A percentile compares a stretch with the other conserved stretches of the same genome.
Evolutionary conservation across 2,797 vertebrate genomes (phyloP).

Genomic region (Spinibarbus caldwelli): DNA sequence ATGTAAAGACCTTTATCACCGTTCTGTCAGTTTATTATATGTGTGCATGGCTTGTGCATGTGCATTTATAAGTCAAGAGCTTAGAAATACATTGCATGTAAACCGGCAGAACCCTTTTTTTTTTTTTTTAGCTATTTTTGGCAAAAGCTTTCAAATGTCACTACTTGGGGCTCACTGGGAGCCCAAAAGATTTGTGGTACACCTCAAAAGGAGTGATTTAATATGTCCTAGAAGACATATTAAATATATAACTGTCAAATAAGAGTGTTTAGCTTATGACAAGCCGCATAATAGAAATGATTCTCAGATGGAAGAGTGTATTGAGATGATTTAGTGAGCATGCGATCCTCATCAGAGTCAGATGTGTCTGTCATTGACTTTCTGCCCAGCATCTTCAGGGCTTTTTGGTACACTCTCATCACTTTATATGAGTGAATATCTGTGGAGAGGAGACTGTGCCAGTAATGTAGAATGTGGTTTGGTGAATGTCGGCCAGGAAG

Average conservation of each 20-base stretch:
- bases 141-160: not conserved
- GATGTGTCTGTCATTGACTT: not conserved
- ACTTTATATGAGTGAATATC: slow-evolving; percentile 3
- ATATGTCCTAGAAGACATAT: not conserved
- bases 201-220: not conserved
- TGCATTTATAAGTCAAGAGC: not conserved
- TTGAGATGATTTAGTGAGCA: not conserved
- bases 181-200: not conserved
- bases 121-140: not conserved
- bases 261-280: not conserved
- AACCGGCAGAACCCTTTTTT: not conserved
- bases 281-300: not conserved
- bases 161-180: not conserved
- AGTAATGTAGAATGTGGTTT: slow-evolving; percentile 32
- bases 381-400: not conserved
- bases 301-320: not conserved
- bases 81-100: not conserved
- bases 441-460: slow-evolving; percentile 1
- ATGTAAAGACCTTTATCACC: not conserved
- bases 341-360: not conserved
- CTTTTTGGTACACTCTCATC: not conserved
- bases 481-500: slow-evolving; percentile 46
- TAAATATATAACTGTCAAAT: not conserved
- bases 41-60: not conserved
- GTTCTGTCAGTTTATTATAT: not conserved